phyloP scores from a whole-genome alignment of 2,888 invertebrate species.

The Limnephilus rhombicus region DNA sequence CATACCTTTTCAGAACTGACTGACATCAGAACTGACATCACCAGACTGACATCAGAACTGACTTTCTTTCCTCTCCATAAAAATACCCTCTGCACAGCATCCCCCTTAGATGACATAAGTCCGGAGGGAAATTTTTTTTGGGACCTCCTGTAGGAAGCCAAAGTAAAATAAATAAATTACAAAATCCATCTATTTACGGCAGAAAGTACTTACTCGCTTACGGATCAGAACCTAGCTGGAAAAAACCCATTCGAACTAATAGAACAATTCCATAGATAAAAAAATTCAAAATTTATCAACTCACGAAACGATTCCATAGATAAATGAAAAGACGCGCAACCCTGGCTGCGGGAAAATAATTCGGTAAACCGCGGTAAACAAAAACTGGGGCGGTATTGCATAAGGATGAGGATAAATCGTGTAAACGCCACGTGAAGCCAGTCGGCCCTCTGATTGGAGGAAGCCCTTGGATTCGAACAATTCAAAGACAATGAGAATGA shows the following conservation, averaged over 20 bases:
- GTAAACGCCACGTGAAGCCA: conserved; percentile 19
- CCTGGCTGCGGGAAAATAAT: background rate
- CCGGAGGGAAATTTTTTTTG: too few relatives aligned
- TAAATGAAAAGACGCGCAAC: background rate
- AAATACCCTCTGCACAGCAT: too few relatives aligned
- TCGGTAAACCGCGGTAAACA: background rate
- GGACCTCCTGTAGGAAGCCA: too few relatives aligned
- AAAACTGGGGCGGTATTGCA: background rate
- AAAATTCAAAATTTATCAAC: background rate
- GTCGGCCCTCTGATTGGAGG: background rate
- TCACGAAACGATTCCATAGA: background rate
- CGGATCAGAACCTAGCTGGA: background rate
- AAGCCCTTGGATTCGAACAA: background rate
- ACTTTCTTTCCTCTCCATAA: too few relatives aligned
- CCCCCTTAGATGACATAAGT: too few relatives aligned
- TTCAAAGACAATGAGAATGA: background rate
- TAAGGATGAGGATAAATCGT: background rate
- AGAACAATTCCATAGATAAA: background rate
- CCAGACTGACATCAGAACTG: too few relatives aligned
- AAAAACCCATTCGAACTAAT: background rate
- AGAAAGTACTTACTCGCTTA: background rate
- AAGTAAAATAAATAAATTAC: too few relatives aligned
- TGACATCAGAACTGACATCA: too few relatives aligned
- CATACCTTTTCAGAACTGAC: too few relatives aligned
- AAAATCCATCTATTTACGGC: background rate